A percentile compares a stretch with the other conserved stretches of the same genome.
phyloP scores from a whole-genome alignment of 2,797 vertebrate genomes.

The Coregonus sp. region DNA sequence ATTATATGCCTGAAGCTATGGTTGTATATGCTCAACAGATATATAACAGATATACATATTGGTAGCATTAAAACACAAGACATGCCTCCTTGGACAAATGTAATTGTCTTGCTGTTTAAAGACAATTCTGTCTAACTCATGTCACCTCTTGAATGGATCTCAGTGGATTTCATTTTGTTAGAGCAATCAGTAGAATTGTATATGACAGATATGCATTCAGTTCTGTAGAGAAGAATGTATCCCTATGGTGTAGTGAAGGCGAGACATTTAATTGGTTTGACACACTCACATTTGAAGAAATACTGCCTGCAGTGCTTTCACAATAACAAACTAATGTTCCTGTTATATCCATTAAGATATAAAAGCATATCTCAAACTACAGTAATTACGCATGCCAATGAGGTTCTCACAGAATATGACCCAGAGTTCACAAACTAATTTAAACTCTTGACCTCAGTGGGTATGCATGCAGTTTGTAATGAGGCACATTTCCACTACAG shows the following conservation, averaged over 20 bases:
- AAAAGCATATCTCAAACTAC: conserved; percentile 27
- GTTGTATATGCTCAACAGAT: neutral
- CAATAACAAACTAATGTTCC: conserved; percentile 31
- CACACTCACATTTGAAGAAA: conserved; percentile 24
- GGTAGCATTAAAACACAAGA: neutral
- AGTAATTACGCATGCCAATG: conserved; percentile 25
- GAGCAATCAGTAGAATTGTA: conserved; percentile 11
- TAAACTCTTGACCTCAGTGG: conserved; percentile 70
- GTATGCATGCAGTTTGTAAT: conserved; percentile 64
- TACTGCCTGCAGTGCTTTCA: conserved; percentile 5
- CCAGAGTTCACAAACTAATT: conserved; percentile 60
- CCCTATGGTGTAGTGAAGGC: neutral
- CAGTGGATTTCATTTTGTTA: too few species aligned
- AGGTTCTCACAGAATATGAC: conserved; percentile 45
- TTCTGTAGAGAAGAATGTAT: conserved; percentile 12
- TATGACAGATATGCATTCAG: neutral
- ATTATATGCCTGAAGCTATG: neutral
- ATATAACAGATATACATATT: neutral
- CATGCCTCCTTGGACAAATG: conserved; percentile 1
- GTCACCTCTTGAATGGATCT: neutral
- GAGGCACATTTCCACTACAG: conserved; percentile 68
- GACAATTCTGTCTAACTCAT: neutral
- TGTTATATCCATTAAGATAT: conserved; percentile 24
- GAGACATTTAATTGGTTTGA: conserved; percentile 39
- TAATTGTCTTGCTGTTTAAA: conserved; percentile 23